phyloP scores from a whole-genome alignment of 2,113 vertebrate genomes.

The Apodemus sylvaticus region DNA sequence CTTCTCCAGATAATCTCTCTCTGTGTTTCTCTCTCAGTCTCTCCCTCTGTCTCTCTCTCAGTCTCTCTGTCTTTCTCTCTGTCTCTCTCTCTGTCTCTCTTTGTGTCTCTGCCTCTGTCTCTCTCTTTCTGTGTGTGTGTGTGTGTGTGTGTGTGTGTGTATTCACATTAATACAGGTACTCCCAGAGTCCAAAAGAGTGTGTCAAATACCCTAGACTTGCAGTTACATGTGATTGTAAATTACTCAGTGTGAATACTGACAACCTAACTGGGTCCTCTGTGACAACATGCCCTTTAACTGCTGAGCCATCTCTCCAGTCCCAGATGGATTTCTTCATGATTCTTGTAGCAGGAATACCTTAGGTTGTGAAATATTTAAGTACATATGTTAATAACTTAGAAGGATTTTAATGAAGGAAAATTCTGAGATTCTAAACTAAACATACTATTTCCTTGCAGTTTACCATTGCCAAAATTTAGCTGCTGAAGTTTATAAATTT shows the following conservation, averaged over 20 bases:
- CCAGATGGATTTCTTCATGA: not conserved
- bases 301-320: not conserved
- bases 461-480: slow-evolving; percentile 49
- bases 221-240: not conserved
- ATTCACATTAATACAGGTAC: too few relatives aligned
- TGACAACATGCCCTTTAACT: not conserved
- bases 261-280: not conserved
- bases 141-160: not conserved
- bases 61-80: too few relatives aligned
- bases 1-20: not conserved
- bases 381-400: not conserved
- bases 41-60: not conserved
- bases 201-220: not conserved
- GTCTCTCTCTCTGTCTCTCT: too few relatives aligned
- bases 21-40: too few relatives aligned
- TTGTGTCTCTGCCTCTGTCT: accelerated
- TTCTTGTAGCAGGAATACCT: not conserved
- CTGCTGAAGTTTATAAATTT: slow-evolving; percentile 68
- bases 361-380: slow-evolving; percentile 40
- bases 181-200: not conserved
- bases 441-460: not conserved
- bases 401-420: slow-evolving; percentile 41
- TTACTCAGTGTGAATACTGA: not conserved
- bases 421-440: slow-evolving; percentile 20
- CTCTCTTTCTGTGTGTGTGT: too few relatives aligned